Evolutionary conservation across 2,797 vertebrate species (phyloP).

Genomic region (Micropoecilia bifurca): DNA sequence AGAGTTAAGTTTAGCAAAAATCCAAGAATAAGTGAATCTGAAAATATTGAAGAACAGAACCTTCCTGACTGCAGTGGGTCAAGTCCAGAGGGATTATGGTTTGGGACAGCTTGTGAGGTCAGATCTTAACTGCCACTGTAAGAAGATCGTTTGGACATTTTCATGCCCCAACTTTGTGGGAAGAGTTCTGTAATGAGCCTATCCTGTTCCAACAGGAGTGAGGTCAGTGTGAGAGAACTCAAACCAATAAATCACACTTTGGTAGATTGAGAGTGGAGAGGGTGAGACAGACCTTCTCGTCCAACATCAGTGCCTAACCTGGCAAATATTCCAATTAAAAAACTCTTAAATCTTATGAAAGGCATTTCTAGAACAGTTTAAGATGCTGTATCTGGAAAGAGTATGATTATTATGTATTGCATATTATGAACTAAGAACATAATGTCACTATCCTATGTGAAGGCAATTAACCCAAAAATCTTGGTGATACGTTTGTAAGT

Average conservation of each 20-base stretch:
- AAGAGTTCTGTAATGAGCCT: background rate
- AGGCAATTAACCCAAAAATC: background rate
- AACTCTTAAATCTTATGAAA: background rate
- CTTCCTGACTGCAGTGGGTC: background rate
- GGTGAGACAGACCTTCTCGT: background rate
- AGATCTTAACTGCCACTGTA: background rate
- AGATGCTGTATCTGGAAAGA: background rate
- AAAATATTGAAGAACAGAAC: background rate
- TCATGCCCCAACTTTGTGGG: background rate
- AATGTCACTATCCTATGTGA: background rate
- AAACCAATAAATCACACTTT: background rate
- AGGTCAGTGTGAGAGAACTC: background rate
- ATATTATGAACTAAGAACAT: background rate
- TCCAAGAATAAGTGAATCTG: too few relatives aligned
- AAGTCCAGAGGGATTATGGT: background rate
- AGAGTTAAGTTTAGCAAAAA: too few relatives aligned
- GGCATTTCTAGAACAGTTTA: background rate
- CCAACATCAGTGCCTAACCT: background rate
- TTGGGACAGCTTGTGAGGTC: background rate
- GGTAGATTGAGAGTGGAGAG: background rate
- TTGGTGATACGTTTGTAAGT: background rate
- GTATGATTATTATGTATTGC: background rate
- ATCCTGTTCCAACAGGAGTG: background rate
- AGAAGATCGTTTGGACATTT: background rate
- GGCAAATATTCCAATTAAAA: background rate